Evolutionary conservation across 2,797 vertebrate genomes (phyloP).

Genomic region (Argya squamiceps): DNA sequence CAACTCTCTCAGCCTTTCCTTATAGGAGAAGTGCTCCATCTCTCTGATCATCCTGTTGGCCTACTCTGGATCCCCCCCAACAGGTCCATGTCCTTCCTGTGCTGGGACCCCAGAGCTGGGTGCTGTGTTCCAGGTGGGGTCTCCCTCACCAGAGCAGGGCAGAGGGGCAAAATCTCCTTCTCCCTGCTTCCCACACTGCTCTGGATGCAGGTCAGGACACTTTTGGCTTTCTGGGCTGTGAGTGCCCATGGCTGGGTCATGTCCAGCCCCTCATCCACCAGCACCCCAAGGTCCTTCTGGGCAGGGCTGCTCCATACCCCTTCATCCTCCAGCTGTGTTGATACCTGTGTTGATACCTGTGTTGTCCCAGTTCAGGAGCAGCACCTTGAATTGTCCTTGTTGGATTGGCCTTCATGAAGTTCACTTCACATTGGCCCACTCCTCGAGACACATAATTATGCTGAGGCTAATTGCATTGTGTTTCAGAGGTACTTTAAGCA

Average conservation of each 20-base stretch:
- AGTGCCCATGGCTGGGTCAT: fast-evolving
- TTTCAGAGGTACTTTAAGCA: not conserved
- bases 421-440: not conserved
- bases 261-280: not conserved
- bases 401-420: not conserved
- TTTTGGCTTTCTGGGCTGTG: not conserved
- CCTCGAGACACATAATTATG: not conserved
- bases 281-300: fast-evolving
- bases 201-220: fast-evolving
- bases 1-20: not conserved
- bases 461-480: not conserved
- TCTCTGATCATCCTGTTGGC: not conserved
- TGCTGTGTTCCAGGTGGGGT: fast-evolving
- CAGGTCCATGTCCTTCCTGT: not conserved
- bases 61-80: fast-evolving
- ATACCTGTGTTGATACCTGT: too few species aligned
- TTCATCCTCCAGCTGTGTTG: too few species aligned
- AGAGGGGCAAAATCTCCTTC: not conserved
- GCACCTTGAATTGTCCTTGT: not conserved
- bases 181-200: fast-evolving
- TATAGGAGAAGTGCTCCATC: fast-evolving
- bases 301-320: not conserved
- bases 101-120: not conserved
- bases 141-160: not conserved
- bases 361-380: fast-evolving